phyloP scores from a whole-genome alignment of 2,888 invertebrate species.

The Diogma glabrata region DNA sequence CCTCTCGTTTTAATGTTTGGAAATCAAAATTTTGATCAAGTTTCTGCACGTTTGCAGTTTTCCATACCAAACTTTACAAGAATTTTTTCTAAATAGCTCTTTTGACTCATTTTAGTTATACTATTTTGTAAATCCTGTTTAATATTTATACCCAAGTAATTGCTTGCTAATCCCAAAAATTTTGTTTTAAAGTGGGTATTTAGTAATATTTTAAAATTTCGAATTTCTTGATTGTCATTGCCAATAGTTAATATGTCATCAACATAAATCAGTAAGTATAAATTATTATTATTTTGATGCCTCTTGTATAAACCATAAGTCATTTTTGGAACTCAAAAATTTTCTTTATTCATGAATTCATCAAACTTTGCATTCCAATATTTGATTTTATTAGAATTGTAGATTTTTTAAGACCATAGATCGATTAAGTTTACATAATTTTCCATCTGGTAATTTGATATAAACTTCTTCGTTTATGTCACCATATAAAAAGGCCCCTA shows the following conservation, averaged over 20 bases:
- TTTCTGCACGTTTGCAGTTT: conserved; percentile 1
- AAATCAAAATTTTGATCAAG: conserved; percentile 8
- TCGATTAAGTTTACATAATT: too few relatives aligned
- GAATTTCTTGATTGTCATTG: neutral
- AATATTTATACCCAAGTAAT: neutral
- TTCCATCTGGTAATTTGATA: too few relatives aligned
- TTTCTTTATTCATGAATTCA: too few relatives aligned
- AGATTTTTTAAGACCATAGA: too few relatives aligned
- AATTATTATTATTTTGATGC: neutral
- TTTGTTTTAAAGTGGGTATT: conserved; percentile 5
- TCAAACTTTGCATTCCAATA: too few relatives aligned
- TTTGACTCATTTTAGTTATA: neutral
- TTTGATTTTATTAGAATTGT: too few relatives aligned
- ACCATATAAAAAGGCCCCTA: neutral
- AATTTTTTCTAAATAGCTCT: conserved; percentile 2
- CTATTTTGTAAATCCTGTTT: neutral
- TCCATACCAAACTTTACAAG: neutral
- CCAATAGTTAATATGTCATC: neutral
- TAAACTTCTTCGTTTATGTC: too few relatives aligned
- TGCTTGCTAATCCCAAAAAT: neutral
- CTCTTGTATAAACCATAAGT: neutral
- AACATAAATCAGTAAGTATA: conserved; percentile 7
- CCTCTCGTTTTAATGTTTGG: neutral
- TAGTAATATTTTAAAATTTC: too few relatives aligned
- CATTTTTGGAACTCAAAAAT: too few relatives aligned